Percentiles rank a stretch among this genome's conserved stretches.
phyloP scores from a whole-genome alignment of 2,113 vertebrate genomes.

The Hyperoodon ampullatus region DNA sequence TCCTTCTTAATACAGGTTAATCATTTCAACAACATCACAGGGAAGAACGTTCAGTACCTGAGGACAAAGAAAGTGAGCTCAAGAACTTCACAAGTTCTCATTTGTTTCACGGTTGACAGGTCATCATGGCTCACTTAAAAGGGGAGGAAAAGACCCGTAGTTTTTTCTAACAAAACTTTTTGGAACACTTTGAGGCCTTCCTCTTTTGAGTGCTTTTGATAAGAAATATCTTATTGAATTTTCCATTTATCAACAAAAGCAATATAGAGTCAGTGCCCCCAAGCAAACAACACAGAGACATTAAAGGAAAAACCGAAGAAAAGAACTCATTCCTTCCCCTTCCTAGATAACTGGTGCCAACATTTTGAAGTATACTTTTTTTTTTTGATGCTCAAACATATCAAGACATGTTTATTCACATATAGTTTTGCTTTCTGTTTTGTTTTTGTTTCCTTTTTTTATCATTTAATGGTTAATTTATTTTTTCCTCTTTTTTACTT shows the following conservation, averaged over 20 bases:
- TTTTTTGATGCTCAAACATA: neutral
- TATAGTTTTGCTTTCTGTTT: too few relatives aligned
- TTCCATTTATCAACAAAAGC: neutral
- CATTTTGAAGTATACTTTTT: neutral
- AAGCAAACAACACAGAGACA: neutral
- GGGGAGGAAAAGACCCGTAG: accelerated
- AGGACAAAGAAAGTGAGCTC: neutral
- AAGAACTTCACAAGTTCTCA: neutral
- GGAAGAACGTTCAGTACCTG: neutral
- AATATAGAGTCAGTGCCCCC: neutral
- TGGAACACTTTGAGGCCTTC: neutral
- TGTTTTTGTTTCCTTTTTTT: too few relatives aligned
- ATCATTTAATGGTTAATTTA: neutral
- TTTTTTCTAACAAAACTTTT: neutral
- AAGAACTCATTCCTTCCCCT: neutral
- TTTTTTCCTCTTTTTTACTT: too few relatives aligned
- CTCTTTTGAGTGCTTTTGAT: neutral
- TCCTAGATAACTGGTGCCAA: neutral
- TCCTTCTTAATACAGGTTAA: neutral
- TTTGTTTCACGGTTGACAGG: neutral
- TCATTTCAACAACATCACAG: neutral
- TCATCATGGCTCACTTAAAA: neutral
- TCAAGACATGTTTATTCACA: neutral
- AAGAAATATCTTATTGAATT: neutral
- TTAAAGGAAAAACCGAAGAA: neutral